These are phyloP conservation scores for Melikaiella ostensackeni DNA, from an alignment of 2,888 invertebrate genomes.

Conservation along the genomic window DNA sequence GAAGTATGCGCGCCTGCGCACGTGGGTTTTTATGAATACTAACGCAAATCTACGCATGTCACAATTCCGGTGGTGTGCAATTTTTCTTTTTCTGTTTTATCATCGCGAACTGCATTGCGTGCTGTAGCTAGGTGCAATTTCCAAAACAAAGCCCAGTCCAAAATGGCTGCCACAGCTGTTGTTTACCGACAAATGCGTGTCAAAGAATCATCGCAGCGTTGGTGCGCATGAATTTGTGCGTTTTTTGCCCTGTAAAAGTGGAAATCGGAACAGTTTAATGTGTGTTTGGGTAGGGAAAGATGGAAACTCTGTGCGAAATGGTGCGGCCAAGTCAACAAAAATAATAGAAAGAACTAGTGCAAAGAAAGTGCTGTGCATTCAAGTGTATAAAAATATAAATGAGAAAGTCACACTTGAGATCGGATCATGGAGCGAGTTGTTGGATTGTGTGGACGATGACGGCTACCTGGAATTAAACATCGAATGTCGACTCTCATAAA, in stretches of 20 bases:
- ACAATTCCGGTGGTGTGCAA: background rate
- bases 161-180: slow-evolving; percentile 73
- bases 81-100: background rate
- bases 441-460: background rate
- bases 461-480: background rate
- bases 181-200: slow-evolving; percentile 73
- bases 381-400: slow-evolving; percentile 6
- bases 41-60: background rate
- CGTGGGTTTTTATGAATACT: background rate
- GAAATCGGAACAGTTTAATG: slow-evolving; percentile 12
- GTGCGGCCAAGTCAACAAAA: background rate
- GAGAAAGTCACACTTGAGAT: slow-evolving; percentile 24
- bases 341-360: background rate
- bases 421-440: slow-evolving; percentile 22
- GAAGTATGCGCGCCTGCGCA: background rate
- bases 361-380: slow-evolving; percentile 25
- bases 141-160: slow-evolving; percentile 44
- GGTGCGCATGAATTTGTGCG: slow-evolving; percentile 39
- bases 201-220: slow-evolving; percentile 52
- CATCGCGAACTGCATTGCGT: too few relatives aligned
- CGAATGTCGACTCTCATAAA: background rate
- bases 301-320: slow-evolving; percentile 18
- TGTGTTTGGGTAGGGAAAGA: background rate
- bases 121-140: background rate
- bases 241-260: background rate